Conservation (phyloP, 1,140 invertebrate species). For the Achroia grisella region DNA sequence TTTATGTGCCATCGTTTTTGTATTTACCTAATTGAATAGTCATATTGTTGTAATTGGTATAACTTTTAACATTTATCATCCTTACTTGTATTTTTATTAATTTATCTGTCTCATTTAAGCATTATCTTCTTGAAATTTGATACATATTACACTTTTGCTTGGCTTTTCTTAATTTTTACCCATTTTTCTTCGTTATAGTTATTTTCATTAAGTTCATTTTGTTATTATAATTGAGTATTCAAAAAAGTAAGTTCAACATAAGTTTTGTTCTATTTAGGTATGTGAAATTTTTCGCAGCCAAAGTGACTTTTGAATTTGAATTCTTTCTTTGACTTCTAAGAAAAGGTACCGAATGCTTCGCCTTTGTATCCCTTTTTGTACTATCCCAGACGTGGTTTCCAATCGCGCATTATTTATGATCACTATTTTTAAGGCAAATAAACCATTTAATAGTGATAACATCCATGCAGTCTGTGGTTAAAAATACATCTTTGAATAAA, state of each 20-base stretch:
- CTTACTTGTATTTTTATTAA: background rate
- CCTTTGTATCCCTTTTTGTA: conserved; percentile 72
- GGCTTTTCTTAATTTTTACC: background rate
- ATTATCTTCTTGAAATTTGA: too few species aligned
- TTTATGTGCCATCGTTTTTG: conserved; percentile 20
- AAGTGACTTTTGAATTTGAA: conserved; percentile 59
- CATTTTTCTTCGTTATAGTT: background rate
- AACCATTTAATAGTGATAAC: conserved; percentile 5
- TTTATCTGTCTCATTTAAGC: background rate
- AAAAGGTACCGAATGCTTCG: conserved; percentile 70
- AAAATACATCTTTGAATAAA: too few species aligned
- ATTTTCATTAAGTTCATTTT: background rate
- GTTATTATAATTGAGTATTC: background rate
- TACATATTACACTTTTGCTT: conserved; percentile 1
- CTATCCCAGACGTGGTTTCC: conserved; percentile 49
- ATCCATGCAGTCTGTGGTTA: too few species aligned
- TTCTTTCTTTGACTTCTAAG: conserved; percentile 67
- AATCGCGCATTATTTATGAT: conserved; percentile 64
- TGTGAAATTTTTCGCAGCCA: conserved; percentile 55
- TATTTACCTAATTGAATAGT: conserved; percentile 14
- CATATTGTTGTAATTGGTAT: conserved; percentile 9
- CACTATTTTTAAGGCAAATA: conserved; percentile 19
- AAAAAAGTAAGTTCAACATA: conserved; percentile 26
- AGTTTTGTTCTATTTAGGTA: conserved; percentile 52
- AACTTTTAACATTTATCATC: conserved; percentile 1